These are phyloP conservation scores for Teleogryllus occipitalis DNA, from an alignment of 1,140 invertebrate species.

Conservation along the genomic window DNA sequence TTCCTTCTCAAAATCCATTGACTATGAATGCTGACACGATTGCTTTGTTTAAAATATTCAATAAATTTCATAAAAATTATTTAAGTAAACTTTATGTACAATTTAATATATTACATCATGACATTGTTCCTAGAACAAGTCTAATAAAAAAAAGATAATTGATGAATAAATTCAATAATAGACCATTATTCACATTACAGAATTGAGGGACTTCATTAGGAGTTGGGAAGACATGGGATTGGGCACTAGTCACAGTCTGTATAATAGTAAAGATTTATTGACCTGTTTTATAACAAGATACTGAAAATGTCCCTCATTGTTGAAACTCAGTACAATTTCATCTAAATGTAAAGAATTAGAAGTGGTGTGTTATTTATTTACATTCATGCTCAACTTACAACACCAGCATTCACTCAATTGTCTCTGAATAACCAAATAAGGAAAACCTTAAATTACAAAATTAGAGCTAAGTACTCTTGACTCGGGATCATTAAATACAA, in stretches of 20 bases:
- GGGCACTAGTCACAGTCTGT: neutral
- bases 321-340: slow-evolving; percentile 2
- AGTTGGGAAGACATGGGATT: too few species aligned
- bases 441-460: slow-evolving; percentile 22
- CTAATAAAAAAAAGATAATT: too few species aligned
- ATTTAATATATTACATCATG: too few species aligned
- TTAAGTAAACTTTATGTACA: too few species aligned
- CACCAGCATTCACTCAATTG: slow-evolving; percentile 14
- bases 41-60: too few species aligned
- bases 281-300: neutral
- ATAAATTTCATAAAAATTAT: too few species aligned
- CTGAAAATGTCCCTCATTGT: neutral
- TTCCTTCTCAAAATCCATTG: too few species aligned
- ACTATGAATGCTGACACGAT: too few species aligned
- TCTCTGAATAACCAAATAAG: neutral
- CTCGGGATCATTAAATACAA: slow-evolving; percentile 8
- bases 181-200: too few species aligned
- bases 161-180: too few species aligned
- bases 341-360: slow-evolving; percentile 1
- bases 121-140: too few species aligned
- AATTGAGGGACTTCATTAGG: too few species aligned
- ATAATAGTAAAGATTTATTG: slow-evolving; percentile 2
- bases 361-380: slow-evolving; percentile 19
- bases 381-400: slow-evolving; percentile 16
- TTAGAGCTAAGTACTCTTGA: slow-evolving; percentile 21